Conservation (phyloP, 2,113 vertebrate genomes). For the Tragulus kanchil region DNA sequence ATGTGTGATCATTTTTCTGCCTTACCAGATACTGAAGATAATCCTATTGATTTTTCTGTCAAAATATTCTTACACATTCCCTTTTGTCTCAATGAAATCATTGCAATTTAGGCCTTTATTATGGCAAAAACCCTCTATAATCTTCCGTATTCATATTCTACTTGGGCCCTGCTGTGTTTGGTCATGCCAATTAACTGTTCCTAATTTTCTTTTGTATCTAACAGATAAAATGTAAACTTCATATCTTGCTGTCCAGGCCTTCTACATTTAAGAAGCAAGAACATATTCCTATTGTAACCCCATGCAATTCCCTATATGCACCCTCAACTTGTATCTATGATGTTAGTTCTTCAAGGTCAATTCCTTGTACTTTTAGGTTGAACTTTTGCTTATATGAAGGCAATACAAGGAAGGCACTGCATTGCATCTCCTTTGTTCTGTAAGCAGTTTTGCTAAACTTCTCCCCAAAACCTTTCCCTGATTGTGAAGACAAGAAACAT, state of each 20-base stretch:
- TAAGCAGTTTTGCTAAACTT: background rate
- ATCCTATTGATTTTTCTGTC: background rate
- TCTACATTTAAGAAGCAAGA: background rate
- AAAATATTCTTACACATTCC: background rate
- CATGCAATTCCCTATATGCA: background rate
- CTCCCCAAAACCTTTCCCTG: background rate
- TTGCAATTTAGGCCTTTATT: background rate
- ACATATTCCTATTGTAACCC: background rate
- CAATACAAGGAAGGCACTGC: background rate
- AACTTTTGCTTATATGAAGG: background rate
- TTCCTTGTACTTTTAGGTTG: background rate
- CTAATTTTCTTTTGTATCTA: background rate
- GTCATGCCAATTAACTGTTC: background rate
- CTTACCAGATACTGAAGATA: background rate
- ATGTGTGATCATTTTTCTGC: background rate
- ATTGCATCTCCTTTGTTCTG: background rate
- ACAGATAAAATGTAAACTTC: background rate
- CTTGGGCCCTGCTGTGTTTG: background rate
- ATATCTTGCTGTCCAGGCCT: background rate
- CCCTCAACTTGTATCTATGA: background rate
- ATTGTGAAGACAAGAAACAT: background rate
- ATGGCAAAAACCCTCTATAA: no score
- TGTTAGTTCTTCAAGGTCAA: background rate
- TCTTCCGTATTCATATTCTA: background rate
- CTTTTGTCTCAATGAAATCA: background rate